These are phyloP conservation scores for Himalopsyche phryganea DNA, from an alignment of 1,140 invertebrate species.

Conservation along the genomic window DNA sequence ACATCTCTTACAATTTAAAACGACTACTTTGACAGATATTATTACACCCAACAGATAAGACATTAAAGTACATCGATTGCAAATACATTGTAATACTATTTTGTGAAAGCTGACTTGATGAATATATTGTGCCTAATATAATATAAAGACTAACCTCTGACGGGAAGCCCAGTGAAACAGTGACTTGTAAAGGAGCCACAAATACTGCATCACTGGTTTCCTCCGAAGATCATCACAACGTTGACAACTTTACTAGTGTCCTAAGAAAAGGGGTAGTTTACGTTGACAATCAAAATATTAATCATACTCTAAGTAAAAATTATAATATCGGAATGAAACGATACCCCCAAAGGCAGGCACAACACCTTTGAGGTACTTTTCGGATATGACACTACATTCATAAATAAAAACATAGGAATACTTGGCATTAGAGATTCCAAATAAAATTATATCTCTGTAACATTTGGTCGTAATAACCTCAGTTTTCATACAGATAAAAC, in stretches of 20 bases:
- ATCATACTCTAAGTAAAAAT: neutral
- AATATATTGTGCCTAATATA: slow-evolving; percentile 48
- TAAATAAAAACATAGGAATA: neutral
- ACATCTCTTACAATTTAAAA: slow-evolving; percentile 10
- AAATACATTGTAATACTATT: slow-evolving; percentile 25
- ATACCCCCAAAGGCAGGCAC: slow-evolving; percentile 30
- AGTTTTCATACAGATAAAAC: too few species aligned
- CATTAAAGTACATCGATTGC: slow-evolving; percentile 30
- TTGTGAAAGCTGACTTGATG: slow-evolving; percentile 52
- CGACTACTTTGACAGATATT: slow-evolving; percentile 34
- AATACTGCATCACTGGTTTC: slow-evolving; percentile 22
- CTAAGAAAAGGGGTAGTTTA: slow-evolving; percentile 6
- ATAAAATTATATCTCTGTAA: neutral
- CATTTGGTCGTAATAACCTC: too few species aligned
- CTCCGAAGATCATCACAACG: slow-evolving; percentile 12
- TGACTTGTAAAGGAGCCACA: slow-evolving; percentile 33
- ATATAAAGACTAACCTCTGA: slow-evolving; percentile 14
- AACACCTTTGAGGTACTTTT: slow-evolving; percentile 22
- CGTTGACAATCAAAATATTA: neutral
- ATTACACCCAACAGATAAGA: slow-evolving; percentile 35
- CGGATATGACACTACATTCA: slow-evolving; percentile 1
- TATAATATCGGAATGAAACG: neutral
- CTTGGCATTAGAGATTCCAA: neutral
- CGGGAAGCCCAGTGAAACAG: slow-evolving; percentile 7
- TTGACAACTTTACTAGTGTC: slow-evolving; percentile 3